Conservation (phyloP, 2,113 vertebrate genomes). For the Poeciliopsis prolifica region DNA sequence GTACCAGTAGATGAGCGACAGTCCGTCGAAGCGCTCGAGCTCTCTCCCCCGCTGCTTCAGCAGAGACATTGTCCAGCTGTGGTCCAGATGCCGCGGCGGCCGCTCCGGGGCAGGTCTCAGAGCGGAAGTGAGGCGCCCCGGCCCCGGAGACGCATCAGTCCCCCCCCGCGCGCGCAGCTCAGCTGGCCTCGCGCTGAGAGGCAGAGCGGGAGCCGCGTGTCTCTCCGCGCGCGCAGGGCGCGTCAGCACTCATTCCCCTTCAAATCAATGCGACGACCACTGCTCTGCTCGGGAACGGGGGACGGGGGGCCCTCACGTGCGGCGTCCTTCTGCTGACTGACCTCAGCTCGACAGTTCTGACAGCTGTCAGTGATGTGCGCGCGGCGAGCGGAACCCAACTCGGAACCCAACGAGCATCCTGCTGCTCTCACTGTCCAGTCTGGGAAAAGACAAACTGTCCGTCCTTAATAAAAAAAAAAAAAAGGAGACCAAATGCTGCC, state of each 20-base stretch:
- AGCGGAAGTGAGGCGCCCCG: background rate
- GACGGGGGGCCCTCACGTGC: conserved; percentile 43
- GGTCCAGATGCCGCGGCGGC: background rate
- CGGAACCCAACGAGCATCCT: background rate
- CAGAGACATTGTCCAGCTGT: conserved; percentile 76
- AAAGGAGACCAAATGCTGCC: background rate
- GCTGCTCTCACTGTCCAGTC: background rate
- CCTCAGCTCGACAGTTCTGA: conserved; percentile 25
- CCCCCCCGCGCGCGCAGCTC: background rate
- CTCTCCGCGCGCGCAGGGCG: conserved; percentile 52
- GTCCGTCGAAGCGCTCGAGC: conserved; percentile 85
- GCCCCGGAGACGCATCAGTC: conserved; percentile 18
- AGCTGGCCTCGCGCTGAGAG: background rate
- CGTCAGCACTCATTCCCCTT: conserved; percentile 65
- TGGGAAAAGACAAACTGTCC: background rate
- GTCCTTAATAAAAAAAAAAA: background rate
- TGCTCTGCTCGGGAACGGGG: conserved; percentile 5
- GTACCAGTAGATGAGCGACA: conserved; percentile 90
- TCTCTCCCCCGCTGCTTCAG: conserved; percentile 78
- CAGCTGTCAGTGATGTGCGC: background rate
- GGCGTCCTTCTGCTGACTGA: conserved; percentile 52
- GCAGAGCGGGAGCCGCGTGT: background rate
- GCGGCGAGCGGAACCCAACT: background rate
- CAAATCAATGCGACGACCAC: conserved; percentile 31
- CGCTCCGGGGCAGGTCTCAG: background rate